These are phyloP conservation scores for Artemia sinica DNA, from an alignment of 2,888 invertebrate species.

Conservation along the genomic window DNA sequence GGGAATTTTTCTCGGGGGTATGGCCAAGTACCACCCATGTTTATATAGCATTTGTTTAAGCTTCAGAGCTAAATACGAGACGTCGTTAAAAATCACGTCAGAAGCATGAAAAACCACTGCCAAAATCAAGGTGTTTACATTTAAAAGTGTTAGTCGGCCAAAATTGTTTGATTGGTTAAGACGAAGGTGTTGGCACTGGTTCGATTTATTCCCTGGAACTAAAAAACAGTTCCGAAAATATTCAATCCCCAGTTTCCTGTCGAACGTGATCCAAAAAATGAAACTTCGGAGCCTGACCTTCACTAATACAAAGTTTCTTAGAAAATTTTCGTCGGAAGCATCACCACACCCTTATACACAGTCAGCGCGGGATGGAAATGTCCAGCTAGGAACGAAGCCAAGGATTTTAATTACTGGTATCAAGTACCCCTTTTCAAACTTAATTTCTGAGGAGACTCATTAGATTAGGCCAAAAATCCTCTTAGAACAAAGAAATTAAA, in stretches of 20 bases:
- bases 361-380: conserved; percentile 13
- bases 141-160: no score
- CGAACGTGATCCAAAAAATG: neutral
- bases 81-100: no score
- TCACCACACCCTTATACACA: conserved; percentile 12
- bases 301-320: neutral
- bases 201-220: neutral
- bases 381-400: conserved; percentile 18
- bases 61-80: no score
- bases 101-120: no score
- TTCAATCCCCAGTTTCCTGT: neutral
- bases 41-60: no score
- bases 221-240: neutral
- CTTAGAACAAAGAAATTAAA: no score
- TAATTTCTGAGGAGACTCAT: no score
- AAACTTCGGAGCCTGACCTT: neutral
- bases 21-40: no score
- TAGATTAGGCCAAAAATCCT: no score
- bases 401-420: conserved; percentile 23
- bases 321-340: conserved; percentile 1
- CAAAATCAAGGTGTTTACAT: no score
- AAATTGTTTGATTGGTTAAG: neutral
- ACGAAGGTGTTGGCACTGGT: neutral
- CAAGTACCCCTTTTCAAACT: no score
- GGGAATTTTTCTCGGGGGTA: no score